A percentile compares a stretch with the other conserved stretches of the same genome.
Conservation (phyloP, 2,113 vertebrate species). For the Dascyllus trimaculatus region DNA sequence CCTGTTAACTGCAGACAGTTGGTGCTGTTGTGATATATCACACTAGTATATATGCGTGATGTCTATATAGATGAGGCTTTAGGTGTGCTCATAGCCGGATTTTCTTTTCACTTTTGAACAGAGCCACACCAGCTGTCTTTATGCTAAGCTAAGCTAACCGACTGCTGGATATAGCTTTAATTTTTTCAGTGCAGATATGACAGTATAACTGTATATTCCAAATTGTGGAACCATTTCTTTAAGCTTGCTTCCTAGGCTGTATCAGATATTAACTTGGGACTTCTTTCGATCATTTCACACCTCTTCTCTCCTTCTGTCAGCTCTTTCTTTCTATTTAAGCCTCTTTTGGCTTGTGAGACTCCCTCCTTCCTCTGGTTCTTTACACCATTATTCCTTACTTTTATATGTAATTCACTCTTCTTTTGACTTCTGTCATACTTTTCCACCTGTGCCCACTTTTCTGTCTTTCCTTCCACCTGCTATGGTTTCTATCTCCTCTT, state of each 20-base stretch:
- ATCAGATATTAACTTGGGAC: conserved; percentile 18
- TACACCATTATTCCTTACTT: not conserved
- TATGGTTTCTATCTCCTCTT: not conserved
- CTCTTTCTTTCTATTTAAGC: too few species aligned
- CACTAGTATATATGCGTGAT: too few species aligned
- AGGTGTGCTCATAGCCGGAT: not conserved
- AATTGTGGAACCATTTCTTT: conserved; percentile 26
- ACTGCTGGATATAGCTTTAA: not conserved
- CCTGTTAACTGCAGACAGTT: too few species aligned
- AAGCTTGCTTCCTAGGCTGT: not conserved
- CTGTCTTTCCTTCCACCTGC: not conserved
- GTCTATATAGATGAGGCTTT: not conserved
- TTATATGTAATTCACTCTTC: not conserved
- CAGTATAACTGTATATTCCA: conserved; percentile 1
- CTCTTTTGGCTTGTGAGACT: too few species aligned
- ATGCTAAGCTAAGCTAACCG: not conserved
- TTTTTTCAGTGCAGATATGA: too few species aligned
- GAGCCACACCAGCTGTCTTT: not conserved
- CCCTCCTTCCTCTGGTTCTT: not conserved
- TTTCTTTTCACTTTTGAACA: not conserved
- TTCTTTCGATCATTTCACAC: conserved; percentile 10
- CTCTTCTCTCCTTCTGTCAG: not conserved
- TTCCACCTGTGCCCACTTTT: not conserved
- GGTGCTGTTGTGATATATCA: too few species aligned
- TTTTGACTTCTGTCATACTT: not conserved